Evolutionary conservation across 2,113 vertebrate species (phyloP).

Genomic region (Regulus satrapa): DNA sequence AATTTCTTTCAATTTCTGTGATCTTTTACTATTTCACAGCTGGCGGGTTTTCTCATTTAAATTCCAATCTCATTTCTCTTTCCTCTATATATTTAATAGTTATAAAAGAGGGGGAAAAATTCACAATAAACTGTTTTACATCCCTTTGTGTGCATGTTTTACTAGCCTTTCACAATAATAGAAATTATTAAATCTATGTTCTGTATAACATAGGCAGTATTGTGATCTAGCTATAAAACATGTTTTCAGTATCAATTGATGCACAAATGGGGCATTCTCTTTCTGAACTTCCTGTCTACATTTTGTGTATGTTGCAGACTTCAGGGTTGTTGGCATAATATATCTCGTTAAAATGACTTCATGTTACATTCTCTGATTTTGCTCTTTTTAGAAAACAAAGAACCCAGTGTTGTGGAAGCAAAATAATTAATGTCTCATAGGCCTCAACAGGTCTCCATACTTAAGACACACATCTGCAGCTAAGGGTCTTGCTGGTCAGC

Average conservation of each 20-base stretch:
- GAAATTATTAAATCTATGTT: not conserved
- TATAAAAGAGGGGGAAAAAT: not conserved
- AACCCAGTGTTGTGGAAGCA: not conserved
- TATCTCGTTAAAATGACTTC: not conserved
- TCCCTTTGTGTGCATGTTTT: not conserved
- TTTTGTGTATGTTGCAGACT: not conserved
- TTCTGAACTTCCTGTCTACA: not conserved
- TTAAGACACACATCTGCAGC: not conserved
- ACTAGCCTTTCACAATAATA: not conserved
- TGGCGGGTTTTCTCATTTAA: not conserved
- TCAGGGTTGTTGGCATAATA: not conserved
- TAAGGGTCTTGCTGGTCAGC: not conserved
- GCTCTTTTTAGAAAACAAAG: not conserved
- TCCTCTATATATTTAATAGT: not conserved
- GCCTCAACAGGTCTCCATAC: not conserved
- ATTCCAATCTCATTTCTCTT: not conserved
- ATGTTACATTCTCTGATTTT: not conserved
- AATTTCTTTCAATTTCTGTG: not conserved
- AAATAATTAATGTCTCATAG: not conserved
- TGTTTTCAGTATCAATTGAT: not conserved
- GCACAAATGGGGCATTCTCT: not conserved
- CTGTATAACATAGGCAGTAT: not conserved
- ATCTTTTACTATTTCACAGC: not conserved
- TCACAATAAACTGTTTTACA: not conserved
- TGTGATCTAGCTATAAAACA: not conserved